Conservation (phyloP, 92 coral and sea anemone species). For the Zoanthus sociatus region DNA sequence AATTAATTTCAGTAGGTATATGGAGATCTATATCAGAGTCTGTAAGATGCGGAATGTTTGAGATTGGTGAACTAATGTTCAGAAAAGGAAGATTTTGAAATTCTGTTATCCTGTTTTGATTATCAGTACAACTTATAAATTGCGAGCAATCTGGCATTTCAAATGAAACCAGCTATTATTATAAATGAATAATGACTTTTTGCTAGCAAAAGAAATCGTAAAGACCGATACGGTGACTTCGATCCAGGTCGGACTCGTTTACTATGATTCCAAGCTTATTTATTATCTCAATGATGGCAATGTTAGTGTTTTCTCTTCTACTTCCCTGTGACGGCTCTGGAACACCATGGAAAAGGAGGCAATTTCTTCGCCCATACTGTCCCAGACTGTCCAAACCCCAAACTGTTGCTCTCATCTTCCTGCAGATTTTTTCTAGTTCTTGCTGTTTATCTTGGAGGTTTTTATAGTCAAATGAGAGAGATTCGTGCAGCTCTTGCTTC, state of each 20-base stretch:
- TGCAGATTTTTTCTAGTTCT: neutral
- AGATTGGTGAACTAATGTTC: constrained; percentile 22
- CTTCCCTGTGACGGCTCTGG: neutral
- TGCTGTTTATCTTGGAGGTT: too few relatives aligned
- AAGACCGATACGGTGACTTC: neutral
- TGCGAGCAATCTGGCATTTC: neutral
- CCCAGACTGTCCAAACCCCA: neutral
- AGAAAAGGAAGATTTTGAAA: constrained; percentile 2
- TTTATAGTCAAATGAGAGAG: too few relatives aligned
- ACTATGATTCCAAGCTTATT: neutral
- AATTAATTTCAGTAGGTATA: constrained; percentile 27
- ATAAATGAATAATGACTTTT: neutral
- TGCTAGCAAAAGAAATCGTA: neutral
- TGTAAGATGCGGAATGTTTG: constrained; percentile 25
- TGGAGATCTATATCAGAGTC: constrained; percentile 23
- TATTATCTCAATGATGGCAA: neutral
- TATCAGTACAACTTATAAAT: too few relatives aligned
- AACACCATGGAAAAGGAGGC: too few relatives aligned
- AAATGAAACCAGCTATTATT: too few relatives aligned
- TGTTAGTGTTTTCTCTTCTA: neutral
- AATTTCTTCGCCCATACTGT: too few relatives aligned
- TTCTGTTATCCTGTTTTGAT: constrained; percentile 7
- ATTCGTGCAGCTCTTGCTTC: too few relatives aligned
- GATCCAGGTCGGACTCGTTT: neutral
- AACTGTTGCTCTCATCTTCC: neutral